Conservation (phyloP, 2,888 invertebrate species). For the Brachycybe producta region DNA sequence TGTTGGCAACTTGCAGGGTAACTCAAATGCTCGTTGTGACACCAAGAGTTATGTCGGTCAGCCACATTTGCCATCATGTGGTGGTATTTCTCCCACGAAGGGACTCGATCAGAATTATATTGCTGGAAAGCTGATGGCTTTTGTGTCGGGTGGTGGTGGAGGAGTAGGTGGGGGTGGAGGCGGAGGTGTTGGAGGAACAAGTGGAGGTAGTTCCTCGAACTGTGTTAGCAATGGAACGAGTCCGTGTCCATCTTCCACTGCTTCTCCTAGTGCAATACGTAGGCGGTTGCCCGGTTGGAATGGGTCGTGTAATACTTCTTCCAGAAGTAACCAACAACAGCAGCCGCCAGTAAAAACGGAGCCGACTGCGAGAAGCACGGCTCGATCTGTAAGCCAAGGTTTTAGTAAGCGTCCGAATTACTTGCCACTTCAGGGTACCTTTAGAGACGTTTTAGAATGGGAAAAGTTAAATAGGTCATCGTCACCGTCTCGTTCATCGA, state of each 20-base stretch:
- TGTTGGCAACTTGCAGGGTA: too few species aligned
- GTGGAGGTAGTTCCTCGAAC: neutral
- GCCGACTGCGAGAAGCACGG: too few species aligned
- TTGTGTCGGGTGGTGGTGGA: too few species aligned
- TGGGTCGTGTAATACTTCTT: neutral
- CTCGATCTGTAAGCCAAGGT: too few species aligned
- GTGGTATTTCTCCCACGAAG: slow-evolving; percentile 13
- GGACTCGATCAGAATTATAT: slow-evolving; percentile 11
- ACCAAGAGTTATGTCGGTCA: too few species aligned
- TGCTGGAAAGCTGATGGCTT: neutral
- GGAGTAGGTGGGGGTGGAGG: too few species aligned
- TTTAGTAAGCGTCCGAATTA: slow-evolving; percentile 4
- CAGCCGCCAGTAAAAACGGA: neutral
- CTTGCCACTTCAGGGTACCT: slow-evolving; percentile 10
- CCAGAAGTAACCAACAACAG: neutral
- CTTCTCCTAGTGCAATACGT: too few species aligned
- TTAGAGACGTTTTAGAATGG: slow-evolving; percentile 11
- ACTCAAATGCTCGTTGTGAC: too few species aligned
- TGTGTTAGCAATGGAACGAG: neutral
- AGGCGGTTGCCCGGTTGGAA: too few species aligned
- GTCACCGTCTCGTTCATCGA: neutral
- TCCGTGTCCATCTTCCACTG: neutral
- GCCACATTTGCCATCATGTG: slow-evolving; percentile 13
- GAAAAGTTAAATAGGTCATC: neutral
- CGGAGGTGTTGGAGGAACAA: too few species aligned